These are phyloP conservation scores for Aleiodes testaceus DNA, from an alignment of 2,888 invertebrate genomes.

Conservation along the genomic window DNA sequence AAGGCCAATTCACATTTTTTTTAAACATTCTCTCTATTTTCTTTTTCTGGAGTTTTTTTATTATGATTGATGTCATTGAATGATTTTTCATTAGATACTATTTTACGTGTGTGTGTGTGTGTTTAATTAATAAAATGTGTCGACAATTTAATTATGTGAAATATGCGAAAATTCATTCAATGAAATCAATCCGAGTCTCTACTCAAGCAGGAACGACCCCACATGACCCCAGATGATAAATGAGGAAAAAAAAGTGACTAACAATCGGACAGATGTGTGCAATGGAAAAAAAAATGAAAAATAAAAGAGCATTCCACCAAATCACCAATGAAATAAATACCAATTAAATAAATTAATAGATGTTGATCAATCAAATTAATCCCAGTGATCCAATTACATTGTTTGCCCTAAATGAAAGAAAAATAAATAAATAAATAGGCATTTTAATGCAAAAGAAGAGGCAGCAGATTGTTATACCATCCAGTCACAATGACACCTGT, in stretches of 20 bases:
- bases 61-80: conserved; percentile 32
- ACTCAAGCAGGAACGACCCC: conserved; percentile 29
- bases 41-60: neutral
- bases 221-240: conserved; percentile 32
- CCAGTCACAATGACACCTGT: conserved; percentile 26
- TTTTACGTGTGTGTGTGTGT: no score
- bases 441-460: neutral
- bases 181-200: conserved; percentile 29
- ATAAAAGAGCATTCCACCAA: conserved; percentile 39
- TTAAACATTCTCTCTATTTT: conserved; percentile 19
- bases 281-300: conserved; percentile 1
- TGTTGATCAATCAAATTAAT: neutral
- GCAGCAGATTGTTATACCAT: conserved; percentile 8
- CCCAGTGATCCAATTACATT: conserved; percentile 8
- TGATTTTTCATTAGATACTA: neutral
- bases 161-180: neutral
- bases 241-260: neutral
- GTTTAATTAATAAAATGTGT: no score
- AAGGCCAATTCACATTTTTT: conserved; percentile 2
- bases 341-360: conserved; percentile 35
- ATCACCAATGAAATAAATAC: conserved; percentile 36
- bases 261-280: conserved; percentile 24
- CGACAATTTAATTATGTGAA: neutral
- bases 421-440: neutral
- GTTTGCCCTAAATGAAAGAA: neutral